A percentile compares a stretch with the other conserved stretches of the same genome.
These are phyloP conservation scores for Semotilus atromaculatus DNA, from an alignment of 2,797 vertebrate species.

Conservation along the genomic window DNA sequence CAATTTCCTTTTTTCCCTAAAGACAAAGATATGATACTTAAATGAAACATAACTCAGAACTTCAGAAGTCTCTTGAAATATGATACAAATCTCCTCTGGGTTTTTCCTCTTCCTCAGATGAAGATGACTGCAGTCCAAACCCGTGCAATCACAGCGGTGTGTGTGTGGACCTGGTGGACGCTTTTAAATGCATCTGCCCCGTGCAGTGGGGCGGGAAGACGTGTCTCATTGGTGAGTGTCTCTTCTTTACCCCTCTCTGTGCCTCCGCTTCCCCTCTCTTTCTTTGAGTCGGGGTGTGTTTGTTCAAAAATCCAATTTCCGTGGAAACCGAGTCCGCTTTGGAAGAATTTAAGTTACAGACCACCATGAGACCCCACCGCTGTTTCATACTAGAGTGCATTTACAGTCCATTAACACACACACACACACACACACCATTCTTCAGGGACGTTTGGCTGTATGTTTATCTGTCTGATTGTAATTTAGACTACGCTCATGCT, in stretches of 20 bases:
- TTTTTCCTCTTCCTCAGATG: conserved; percentile 77
- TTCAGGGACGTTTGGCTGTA: not conserved
- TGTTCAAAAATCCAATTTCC: conserved; percentile 30
- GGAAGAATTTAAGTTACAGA: conserved; percentile 51
- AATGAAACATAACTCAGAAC: not conserved
- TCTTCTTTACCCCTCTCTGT: not conserved
- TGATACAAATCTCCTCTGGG: not conserved
- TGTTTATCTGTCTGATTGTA: conserved; percentile 18
- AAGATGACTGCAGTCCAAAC: conserved; percentile 93
- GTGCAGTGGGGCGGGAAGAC: conserved; percentile 98
- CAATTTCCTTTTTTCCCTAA: not conserved
- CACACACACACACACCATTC: conserved; percentile 20
- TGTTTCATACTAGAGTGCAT: conserved; percentile 40
- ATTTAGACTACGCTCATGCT: conserved; percentile 19
- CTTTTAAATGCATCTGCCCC: conserved; percentile 94
- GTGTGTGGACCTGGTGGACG: conserved; percentile 92
- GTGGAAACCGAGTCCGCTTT: conserved; percentile 42
- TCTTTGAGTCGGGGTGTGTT: conserved; percentile 19
- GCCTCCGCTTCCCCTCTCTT: conserved; percentile 12
- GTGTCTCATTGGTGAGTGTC: conserved; percentile 89
- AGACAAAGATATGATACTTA: not conserved
- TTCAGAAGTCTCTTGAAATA: not conserved
- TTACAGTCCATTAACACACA: conserved; percentile 34
- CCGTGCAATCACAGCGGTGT: conserved; percentile 96
- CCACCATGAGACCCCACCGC: conserved; percentile 40